Percentiles rank a stretch among this genome's conserved stretches.
These are phyloP conservation scores for Lophotis ruficrista DNA, from an alignment of 2,113 vertebrate genomes.

Conservation along the genomic window DNA sequence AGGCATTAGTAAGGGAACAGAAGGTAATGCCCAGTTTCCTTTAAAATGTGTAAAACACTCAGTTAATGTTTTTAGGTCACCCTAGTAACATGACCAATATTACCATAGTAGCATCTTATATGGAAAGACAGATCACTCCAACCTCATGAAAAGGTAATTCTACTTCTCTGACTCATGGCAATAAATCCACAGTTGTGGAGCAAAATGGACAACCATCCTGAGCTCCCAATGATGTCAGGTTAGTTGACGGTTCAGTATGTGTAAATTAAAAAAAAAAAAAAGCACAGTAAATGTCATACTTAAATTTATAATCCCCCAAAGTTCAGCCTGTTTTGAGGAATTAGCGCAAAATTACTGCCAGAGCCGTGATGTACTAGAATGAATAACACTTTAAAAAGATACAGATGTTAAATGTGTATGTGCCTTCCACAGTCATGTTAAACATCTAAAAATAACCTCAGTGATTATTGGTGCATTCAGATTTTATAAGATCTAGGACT, in stretches of 20 bases:
- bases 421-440: constrained; percentile 4
- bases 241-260: background rate
- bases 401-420: constrained; percentile 44
- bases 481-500: constrained; percentile 10
- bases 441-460: constrained; percentile 46
- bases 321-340: constrained; percentile 48
- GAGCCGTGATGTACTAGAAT: constrained; percentile 13
- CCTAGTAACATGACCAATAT: constrained; percentile 44
- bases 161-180: constrained; percentile 62
- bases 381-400: constrained; percentile 53
- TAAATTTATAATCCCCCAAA: constrained; percentile 13
- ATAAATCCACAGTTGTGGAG: constrained; percentile 55
- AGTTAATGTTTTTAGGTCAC: constrained; percentile 61
- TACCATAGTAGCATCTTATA: constrained; percentile 43
- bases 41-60: constrained; percentile 34
- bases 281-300: background rate
- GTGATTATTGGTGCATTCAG: background rate
- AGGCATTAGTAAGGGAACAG: constrained; percentile 22
- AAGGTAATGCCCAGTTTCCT: constrained; percentile 20
- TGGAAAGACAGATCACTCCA: constrained; percentile 53
- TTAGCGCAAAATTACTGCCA: constrained; percentile 56
- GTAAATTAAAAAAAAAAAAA: background rate
- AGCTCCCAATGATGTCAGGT: constrained; percentile 40
- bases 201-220: constrained; percentile 1
- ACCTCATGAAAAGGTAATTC: constrained; percentile 67